These are phyloP conservation scores for Gila orcuttii DNA, from an alignment of 2,113 vertebrate species.

Conservation along the genomic window DNA sequence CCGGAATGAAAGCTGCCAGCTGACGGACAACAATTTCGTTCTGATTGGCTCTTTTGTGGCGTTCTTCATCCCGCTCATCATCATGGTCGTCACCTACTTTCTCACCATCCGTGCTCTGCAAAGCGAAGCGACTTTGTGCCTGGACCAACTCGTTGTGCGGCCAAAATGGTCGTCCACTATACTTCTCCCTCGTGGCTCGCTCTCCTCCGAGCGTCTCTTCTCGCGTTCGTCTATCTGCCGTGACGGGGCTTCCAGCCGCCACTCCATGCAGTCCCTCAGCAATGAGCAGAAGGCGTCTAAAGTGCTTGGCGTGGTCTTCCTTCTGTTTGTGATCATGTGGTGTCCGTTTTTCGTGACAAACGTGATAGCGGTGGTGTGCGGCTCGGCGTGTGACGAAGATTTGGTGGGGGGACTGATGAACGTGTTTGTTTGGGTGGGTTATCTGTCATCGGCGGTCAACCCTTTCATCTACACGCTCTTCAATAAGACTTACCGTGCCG, in stretches of 20 bases:
- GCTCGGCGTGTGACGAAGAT: slow-evolving; percentile 77
- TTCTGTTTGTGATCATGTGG: slow-evolving; percentile 98
- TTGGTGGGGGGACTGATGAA: slow-evolving; percentile 87
- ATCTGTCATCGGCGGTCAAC: slow-evolving; percentile 94
- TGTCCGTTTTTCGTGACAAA: slow-evolving; percentile 98
- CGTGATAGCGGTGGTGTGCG: slow-evolving; percentile 88
- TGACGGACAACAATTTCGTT: slow-evolving; percentile 89
- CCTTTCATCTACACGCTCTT: slow-evolving; percentile 94
- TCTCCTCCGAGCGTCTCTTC: slow-evolving; percentile 90
- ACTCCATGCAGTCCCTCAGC: slow-evolving; percentile 93
- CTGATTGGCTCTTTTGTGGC: slow-evolving; percentile 92
- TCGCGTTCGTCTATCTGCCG: slow-evolving; percentile 85
- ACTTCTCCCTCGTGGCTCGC: slow-evolving; percentile 86
- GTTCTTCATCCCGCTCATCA: slow-evolving; percentile 93
- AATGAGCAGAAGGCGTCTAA: slow-evolving; percentile 98
- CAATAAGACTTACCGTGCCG: slow-evolving; percentile 92
- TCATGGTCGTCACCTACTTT: slow-evolving; percentile 97
- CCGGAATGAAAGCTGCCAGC: slow-evolving; percentile 84
- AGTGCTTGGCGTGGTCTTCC: slow-evolving; percentile 95
- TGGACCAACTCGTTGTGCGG: slow-evolving; percentile 84
- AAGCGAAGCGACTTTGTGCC: slow-evolving; percentile 87
- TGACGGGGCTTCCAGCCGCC: slow-evolving; percentile 69
- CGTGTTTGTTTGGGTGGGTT: slow-evolving; percentile 96
- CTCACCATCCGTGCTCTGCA: slow-evolving; percentile 91
- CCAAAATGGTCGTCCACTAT: slow-evolving; percentile 85